A percentile compares a stretch with the other conserved stretches of the same genome.
Conservation (phyloP, 2,797 vertebrate species). For the Manis javanica region DNA sequence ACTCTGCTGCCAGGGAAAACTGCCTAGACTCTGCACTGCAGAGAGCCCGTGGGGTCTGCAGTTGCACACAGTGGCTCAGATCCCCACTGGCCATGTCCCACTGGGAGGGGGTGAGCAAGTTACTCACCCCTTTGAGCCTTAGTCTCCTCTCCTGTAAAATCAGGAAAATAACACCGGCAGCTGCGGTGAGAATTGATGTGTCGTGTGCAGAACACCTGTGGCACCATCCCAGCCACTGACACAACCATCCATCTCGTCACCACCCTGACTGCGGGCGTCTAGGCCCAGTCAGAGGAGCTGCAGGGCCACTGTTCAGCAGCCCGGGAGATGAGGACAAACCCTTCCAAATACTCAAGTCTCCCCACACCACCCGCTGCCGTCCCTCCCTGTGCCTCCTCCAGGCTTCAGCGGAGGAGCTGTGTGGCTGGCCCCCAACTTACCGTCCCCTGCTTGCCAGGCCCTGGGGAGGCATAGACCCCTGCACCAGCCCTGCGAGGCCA, state of each 20-base stretch:
- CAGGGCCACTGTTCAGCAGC: rapidly evolving
- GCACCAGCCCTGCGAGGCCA: rapidly evolving
- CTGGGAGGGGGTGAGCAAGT: not conserved
- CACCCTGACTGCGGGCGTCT: rapidly evolving
- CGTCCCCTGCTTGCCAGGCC: not conserved
- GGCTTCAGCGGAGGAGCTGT: not conserved
- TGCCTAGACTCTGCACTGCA: rapidly evolving
- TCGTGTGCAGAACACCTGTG: not conserved
- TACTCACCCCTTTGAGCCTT: rapidly evolving
- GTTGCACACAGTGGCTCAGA: not conserved
- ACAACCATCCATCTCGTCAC: rapidly evolving
- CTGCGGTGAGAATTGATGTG: rapidly evolving
- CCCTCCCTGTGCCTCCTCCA: not conserved
- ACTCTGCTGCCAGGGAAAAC: rapidly evolving
- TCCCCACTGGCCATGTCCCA: rapidly evolving
- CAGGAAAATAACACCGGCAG: not conserved
- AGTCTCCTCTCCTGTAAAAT: not conserved
- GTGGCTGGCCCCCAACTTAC: rapidly evolving
- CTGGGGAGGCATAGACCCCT: not conserved
- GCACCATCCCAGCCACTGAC: rapidly evolving
- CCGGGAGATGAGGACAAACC: not conserved
- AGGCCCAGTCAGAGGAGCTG: not conserved
- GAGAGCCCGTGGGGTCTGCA: rapidly evolving
- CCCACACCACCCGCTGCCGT: rapidly evolving
- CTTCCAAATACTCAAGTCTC: too few species aligned